A percentile compares a stretch with the other conserved stretches of the same genome.
These are phyloP conservation scores for Ophion slaviceki DNA, from an alignment of 2,888 invertebrate species.

Conservation along the genomic window DNA sequence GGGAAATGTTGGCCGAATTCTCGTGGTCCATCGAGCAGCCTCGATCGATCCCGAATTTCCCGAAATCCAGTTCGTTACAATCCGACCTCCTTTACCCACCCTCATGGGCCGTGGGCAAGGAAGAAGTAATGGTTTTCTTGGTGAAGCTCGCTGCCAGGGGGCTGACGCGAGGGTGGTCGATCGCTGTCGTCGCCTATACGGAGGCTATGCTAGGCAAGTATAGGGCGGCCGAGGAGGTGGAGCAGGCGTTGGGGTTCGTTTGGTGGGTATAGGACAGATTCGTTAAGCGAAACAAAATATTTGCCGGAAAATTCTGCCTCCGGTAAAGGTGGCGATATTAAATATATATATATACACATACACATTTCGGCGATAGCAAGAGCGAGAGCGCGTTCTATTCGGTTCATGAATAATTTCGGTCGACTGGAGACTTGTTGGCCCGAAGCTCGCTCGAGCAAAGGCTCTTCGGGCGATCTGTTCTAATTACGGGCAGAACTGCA, in stretches of 20 bases:
- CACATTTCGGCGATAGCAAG: slow-evolving; percentile 57
- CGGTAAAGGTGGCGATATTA: slow-evolving; percentile 65
- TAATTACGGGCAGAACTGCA: slow-evolving; percentile 82
- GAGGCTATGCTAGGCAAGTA: background rate
- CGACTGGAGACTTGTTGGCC: slow-evolving; percentile 82
- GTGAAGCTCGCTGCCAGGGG: background rate
- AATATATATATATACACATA: slow-evolving; percentile 24
- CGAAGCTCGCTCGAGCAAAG: slow-evolving; percentile 71
- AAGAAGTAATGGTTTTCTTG: background rate
- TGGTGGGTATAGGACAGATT: slow-evolving; percentile 44
- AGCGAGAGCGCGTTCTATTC: slow-evolving; percentile 63
- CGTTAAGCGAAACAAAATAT: slow-evolving; percentile 80
- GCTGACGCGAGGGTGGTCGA: background rate
- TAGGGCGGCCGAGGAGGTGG: background rate
- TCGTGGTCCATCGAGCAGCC: too few relatives aligned
- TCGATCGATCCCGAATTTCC: background rate
- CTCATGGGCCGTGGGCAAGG: background rate
- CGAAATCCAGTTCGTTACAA: background rate
- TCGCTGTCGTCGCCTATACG: slow-evolving; percentile 8
- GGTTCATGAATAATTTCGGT: slow-evolving; percentile 83
- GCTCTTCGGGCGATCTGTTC: slow-evolving; percentile 80
- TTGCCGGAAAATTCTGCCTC: slow-evolving; percentile 81
- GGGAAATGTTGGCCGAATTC: too few relatives aligned
- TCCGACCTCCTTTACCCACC: background rate
- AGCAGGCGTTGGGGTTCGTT: slow-evolving; percentile 19